Percentiles rank a stretch among this genome's conserved stretches.
Conservation (phyloP, 2,113 vertebrate species). For the Pituophis catenifer region DNA sequence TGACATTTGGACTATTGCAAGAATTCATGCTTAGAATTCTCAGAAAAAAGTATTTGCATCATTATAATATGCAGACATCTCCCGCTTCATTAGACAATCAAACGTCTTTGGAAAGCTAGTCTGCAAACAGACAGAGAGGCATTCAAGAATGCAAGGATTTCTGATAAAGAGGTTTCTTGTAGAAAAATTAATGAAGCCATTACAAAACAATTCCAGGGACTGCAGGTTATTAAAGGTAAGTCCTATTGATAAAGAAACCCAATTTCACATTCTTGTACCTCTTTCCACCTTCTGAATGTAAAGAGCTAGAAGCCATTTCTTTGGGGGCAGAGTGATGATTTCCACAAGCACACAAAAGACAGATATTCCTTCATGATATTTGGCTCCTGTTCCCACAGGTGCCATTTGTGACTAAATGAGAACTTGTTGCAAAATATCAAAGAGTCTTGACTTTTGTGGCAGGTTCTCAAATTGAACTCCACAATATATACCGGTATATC, state of each 20-base stretch:
- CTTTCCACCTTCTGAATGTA: neutral
- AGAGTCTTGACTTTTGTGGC: neutral
- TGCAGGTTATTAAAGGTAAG: neutral
- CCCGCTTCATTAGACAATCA: neutral
- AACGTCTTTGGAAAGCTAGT: neutral
- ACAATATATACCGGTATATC: too few species aligned
- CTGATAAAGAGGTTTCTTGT: neutral
- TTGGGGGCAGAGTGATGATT: neutral
- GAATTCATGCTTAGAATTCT: neutral
- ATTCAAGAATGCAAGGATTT: neutral
- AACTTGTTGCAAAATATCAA: neutral
- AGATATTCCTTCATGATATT: neutral
- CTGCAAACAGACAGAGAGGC: neutral
- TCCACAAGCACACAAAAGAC: neutral
- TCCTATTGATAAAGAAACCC: neutral
- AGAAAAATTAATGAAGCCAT: neutral
- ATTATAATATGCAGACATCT: neutral
- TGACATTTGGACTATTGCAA: neutral
- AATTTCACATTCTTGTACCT: neutral
- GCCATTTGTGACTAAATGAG: neutral
- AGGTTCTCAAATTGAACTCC: neutral
- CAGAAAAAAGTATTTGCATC: neutral
- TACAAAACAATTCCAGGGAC: neutral
- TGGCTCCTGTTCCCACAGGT: neutral
- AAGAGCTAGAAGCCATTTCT: neutral